Base-by-base conservation (phyloP, 2,797 vertebrate species). In the Mastacembelus armatus region DNA sequence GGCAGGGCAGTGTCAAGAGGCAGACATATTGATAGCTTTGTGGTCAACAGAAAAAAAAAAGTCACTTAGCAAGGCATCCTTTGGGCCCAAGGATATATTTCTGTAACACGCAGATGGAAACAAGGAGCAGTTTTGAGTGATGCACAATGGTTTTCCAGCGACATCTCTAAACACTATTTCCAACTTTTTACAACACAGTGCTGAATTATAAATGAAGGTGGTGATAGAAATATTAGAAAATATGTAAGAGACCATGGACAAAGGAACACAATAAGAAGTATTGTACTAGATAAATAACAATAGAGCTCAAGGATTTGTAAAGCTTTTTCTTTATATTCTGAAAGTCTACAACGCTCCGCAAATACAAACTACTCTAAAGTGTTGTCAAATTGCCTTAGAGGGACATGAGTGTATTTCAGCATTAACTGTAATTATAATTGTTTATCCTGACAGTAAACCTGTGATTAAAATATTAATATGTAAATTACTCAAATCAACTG, bases 21-120 rank as follows among this genome's bases (percentile, higher is more conserved):
- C 74, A 84, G 85, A 88, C 89, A 76, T 89, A 89, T 90, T 88
- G 80, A 92, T 91, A 76, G 86, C 83, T 84, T 81, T 86, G 78
- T 89, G 86, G 88, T 90, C 87, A 81, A 82, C 85, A 62, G 78
- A 73, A 83, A 71, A 73, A 83, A 71, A 84, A 84, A 77, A 81
- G 69, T 78, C 83, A 86, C 84, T 88, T 85, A 83, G 77, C 56
- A 22, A 64, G 67, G 30, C 55, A 79, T 90, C 87, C 88, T 86
- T 57, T 79, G 84, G 85, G 90, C 86, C 55, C 71, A 3, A 38
- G 60, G 77, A 56, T 75, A 77, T 89, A 85, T 89, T 89, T 90
- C 71, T 85, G 86, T 80, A 84, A 69, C 45, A 38, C 12, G 49
- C 59, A 70, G 55, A 74, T 35, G 49, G 66, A 88, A 78, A 73